Conservation (phyloP, 2,113 vertebrate species). For the Microtus oregoni region DNA sequence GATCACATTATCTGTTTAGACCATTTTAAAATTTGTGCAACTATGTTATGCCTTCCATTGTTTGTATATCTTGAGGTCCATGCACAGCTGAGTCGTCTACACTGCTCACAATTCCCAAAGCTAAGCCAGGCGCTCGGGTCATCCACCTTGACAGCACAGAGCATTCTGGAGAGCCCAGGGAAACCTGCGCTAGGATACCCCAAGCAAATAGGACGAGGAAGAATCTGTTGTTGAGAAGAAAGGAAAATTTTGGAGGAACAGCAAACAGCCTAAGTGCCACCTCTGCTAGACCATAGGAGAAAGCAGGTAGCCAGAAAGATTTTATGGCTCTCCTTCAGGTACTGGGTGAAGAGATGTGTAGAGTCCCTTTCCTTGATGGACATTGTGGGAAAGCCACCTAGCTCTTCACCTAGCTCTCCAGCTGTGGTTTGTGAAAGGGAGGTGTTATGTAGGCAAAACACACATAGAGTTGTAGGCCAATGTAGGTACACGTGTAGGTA, state of each 20-base stretch:
- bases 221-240: rapidly evolving
- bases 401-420: not conserved
- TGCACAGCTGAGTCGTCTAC: rapidly evolving
- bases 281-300: not conserved
- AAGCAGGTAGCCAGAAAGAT: not conserved
- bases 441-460: not conserved
- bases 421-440: not conserved
- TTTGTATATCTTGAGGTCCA: not conserved
- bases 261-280: not conserved
- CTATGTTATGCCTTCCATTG: rapidly evolving
- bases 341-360: not conserved
- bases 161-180: not conserved
- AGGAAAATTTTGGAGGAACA: not conserved
- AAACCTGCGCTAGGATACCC: not conserved
- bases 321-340: not conserved
- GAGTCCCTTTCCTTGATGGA: not conserved
- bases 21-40: not conserved
- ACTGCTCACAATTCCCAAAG: rapidly evolving
- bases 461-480: rapidly evolving
- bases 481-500: not conserved
- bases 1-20: not conserved
- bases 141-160: rapidly evolving
- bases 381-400: not conserved
- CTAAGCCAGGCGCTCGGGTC: not conserved
- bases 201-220: not conserved